Base-by-base conservation (phyloP, 2,113 vertebrate species). In the Sigmodon hispidus region DNA sequence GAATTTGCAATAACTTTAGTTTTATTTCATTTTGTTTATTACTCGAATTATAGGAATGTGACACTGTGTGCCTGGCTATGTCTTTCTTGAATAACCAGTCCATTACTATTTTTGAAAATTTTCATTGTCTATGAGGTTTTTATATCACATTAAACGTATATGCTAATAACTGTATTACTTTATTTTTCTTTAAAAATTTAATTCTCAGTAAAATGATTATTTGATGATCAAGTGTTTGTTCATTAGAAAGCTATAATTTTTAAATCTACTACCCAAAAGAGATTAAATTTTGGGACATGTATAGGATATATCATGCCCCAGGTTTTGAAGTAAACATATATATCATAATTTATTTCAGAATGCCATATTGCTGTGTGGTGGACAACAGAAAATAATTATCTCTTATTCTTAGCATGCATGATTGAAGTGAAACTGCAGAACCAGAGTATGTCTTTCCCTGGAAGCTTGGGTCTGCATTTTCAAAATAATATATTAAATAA, bases 141-240 rank as follows among this genome's bases (percentile, higher is more conserved):
- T 2, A 77, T 73, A 52, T 36, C 2, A 73, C 67, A 59, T 24
- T 7, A 26, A n/a, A n/a, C 4, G 11, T 80, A 92, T 69, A 2
- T 31, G 40, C 15, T 80, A 76, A 83, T 57, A 55, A 89, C 84
- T 5, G 21, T 57, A 75, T 87, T 80, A 2, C 69, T 92, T 48
- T 50, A 7, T 55, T 90, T 83, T 91, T 4, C 7, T 80, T 91
- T 67, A 6, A 91, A 84, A 73, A 50, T 93, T 79, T 87, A 93
- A 93, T 79, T 92, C 57, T 45, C 70, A 9, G 40, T 4, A 93
- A 26, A 1, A n/a, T 85, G 48, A 13, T 89, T 84, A 43, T 83
- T 48, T 61, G 84, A 61, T 90, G 31, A 2, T 6, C 34, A 12
- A 70, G 11, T 31, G 26, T 8, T 94, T 94, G 77, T 73, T 26